phyloP scores from a whole-genome alignment of 1,140 invertebrate species.

The Rhizoglyphus robini region DNA sequence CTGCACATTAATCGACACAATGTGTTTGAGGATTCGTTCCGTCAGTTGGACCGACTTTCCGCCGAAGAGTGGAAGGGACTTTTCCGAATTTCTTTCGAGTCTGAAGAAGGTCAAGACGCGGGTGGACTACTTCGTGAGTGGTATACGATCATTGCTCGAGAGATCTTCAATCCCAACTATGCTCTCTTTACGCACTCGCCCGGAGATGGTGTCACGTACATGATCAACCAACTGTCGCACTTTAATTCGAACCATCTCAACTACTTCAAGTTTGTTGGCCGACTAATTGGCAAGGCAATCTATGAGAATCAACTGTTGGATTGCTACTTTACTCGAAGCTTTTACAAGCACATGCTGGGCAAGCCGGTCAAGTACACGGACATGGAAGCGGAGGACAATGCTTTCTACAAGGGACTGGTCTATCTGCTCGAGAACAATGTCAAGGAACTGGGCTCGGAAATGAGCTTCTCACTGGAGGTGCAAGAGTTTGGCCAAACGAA shows the following conservation, averaged over 20 bases:
- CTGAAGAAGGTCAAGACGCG: slow-evolving; percentile 57
- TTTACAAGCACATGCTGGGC: slow-evolving; percentile 88
- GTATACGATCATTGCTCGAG: slow-evolving; percentile 85
- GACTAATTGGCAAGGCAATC: slow-evolving; percentile 85
- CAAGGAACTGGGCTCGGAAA: slow-evolving; percentile 68
- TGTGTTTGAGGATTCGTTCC: slow-evolving; percentile 82
- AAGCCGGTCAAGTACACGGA: slow-evolving; percentile 68
- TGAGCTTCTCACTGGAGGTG: slow-evolving; percentile 79
- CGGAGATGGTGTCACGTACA: slow-evolving; percentile 83
- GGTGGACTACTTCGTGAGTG: slow-evolving; percentile 78
- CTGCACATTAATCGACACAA: slow-evolving; percentile 71
- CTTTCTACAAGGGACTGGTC: slow-evolving; percentile 78
- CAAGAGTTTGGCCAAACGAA: slow-evolving; percentile 88
- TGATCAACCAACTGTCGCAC: slow-evolving; percentile 82
- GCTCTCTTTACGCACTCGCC: slow-evolving; percentile 84
- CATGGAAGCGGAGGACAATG: slow-evolving; percentile 89
- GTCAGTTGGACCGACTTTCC: slow-evolving; percentile 65
- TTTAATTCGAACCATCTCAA: slow-evolving; percentile 85
- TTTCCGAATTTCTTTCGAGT: slow-evolving; percentile 89
- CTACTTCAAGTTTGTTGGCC: slow-evolving; percentile 87
- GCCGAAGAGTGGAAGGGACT: slow-evolving; percentile 85
- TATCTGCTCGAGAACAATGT: slow-evolving; percentile 78
- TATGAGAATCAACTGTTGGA: slow-evolving; percentile 88
- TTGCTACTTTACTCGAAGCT: slow-evolving; percentile 86
- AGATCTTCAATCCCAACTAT: slow-evolving; percentile 93